Conservation (phyloP, 2,113 vertebrate species). For the Anguilla rostrata region DNA sequence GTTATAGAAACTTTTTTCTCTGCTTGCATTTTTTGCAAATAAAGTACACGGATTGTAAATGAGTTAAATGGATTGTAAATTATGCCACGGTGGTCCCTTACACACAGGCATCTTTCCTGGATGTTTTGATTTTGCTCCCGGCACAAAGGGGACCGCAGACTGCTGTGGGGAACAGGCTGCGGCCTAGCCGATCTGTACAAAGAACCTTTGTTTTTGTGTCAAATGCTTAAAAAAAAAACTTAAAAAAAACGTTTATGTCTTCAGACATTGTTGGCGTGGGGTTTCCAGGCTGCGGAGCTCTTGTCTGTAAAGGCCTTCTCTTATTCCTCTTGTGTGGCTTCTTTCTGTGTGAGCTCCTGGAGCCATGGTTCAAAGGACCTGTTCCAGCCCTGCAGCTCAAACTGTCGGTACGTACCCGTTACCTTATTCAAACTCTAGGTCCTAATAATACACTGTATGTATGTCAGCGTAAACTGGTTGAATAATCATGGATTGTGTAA, state of each 20-base stretch:
- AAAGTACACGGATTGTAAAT: slow-evolving; percentile 47
- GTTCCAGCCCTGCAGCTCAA: slow-evolving; percentile 26
- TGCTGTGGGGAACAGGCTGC: slow-evolving; percentile 24
- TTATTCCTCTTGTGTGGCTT: slow-evolving; percentile 38
- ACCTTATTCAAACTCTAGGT: background rate
- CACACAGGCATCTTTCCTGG: background rate
- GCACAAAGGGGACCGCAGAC: slow-evolving; percentile 29
- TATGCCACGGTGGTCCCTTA: slow-evolving; percentile 34
- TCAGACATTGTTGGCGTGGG: slow-evolving; percentile 67
- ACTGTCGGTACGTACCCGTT: slow-evolving; percentile 33
- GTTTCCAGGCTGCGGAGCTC: slow-evolving; percentile 68
- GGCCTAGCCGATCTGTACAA: slow-evolving; percentile 41
- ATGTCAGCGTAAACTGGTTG: too few species aligned
- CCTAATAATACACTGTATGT: background rate
- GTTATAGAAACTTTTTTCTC: slow-evolving; percentile 67
- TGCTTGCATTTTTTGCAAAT: slow-evolving; percentile 76
- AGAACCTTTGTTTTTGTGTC: slow-evolving; percentile 25
- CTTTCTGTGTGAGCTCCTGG: background rate
- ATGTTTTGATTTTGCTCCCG: background rate
- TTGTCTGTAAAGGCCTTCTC: slow-evolving; percentile 69
- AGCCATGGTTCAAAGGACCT: slow-evolving; percentile 30
- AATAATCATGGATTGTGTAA: too few species aligned
- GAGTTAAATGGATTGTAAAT: slow-evolving; percentile 56
- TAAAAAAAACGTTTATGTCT: slow-evolving; percentile 35
- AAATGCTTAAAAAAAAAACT: background rate